These are phyloP conservation scores for Thalassarche chlororhynchos DNA, from an alignment of 2,113 vertebrate genomes.

Conservation along the genomic window DNA sequence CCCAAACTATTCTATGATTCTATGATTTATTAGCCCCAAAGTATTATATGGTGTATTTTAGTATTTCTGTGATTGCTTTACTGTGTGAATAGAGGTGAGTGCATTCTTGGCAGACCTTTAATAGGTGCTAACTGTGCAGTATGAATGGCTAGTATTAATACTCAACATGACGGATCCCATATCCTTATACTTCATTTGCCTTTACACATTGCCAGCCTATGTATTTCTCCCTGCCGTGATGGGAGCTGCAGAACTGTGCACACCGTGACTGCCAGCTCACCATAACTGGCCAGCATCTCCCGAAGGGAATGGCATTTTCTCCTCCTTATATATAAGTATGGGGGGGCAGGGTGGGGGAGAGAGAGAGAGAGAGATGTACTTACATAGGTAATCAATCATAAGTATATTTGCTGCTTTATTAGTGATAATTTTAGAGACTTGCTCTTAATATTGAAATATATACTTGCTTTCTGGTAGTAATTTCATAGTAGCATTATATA, in stretches of 20 bases:
- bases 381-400: neutral
- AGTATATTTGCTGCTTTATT: neutral
- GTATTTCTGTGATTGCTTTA: neutral
- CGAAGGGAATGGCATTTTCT: neutral
- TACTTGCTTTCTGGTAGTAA: neutral
- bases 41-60: neutral
- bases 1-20: no score
- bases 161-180: neutral
- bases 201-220: neutral
- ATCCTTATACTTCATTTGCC: neutral
- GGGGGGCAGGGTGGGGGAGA: no score
- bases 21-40: neutral
- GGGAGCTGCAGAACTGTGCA: neutral
- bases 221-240: neutral
- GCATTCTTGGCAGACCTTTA: neutral
- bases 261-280: neutral
- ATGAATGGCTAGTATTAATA: neutral
- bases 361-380: no score
- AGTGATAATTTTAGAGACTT: neutral
- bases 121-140: no score
- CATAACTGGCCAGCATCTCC: neutral
- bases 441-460: neutral
- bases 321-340: no score
- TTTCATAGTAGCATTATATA: neutral
- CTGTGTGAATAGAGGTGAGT: neutral